These are phyloP conservation scores for Cheilosia vernalis DNA, from an alignment of 2,888 invertebrate genomes.

Conservation along the genomic window DNA sequence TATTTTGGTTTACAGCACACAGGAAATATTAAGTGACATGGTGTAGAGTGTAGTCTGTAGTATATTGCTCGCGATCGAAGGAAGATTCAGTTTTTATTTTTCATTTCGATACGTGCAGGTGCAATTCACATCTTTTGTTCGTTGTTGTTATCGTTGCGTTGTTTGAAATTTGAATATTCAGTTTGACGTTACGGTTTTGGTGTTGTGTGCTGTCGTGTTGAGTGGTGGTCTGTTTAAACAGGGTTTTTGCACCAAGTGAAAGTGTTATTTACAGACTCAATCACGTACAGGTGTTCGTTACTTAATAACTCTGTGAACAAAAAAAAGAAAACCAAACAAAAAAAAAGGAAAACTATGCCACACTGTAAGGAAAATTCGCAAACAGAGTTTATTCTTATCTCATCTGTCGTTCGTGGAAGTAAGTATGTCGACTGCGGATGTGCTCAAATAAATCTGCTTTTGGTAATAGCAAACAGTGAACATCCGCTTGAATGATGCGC, in stretches of 20 bases:
- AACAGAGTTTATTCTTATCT: not conserved
- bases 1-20: slow-evolving; percentile 16
- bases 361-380: not conserved
- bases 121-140: not conserved
- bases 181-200: slow-evolving; percentile 7
- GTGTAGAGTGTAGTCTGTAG: not conserved
- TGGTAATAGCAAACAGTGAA: slow-evolving; percentile 27
- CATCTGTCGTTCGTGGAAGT: not conserved
- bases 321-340: not conserved
- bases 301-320: slow-evolving; percentile 11
- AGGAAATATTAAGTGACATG: slow-evolving; percentile 16
- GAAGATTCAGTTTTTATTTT: slow-evolving; percentile 2
- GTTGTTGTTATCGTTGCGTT: not conserved
- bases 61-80: not conserved
- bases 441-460: slow-evolving; percentile 13
- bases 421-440: not conserved
- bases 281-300: slow-evolving; percentile 17
- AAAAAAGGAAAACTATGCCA: not conserved
- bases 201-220: no score
- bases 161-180: slow-evolving; percentile 16
- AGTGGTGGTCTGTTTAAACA: not conserved
- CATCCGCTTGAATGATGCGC: slow-evolving; percentile 38
- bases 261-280: slow-evolving; percentile 49
- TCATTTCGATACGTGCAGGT: slow-evolving; percentile 1
- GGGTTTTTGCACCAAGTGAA: slow-evolving; percentile 48